Evolutionary conservation across 1,140 invertebrate genomes (phyloP).

Genomic region (Oedothorax gibbosus): DNA sequence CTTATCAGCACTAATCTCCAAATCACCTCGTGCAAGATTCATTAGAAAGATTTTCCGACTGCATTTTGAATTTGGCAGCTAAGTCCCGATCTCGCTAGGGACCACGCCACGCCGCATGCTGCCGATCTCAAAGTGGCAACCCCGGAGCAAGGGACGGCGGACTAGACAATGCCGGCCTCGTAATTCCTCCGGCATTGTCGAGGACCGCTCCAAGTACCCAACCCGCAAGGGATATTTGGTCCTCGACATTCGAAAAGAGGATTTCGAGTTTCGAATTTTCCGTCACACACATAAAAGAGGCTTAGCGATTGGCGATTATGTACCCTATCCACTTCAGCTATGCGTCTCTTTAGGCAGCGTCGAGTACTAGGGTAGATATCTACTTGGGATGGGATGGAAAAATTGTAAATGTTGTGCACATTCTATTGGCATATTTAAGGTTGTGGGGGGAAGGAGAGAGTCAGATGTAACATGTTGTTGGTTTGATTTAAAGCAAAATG

Average conservation of each 20-base stretch:
- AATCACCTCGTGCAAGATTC: slow-evolving; percentile 8
- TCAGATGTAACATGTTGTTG: no score
- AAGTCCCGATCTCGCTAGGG: slow-evolving; percentile 4
- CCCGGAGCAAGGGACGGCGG: slow-evolving; percentile 9
- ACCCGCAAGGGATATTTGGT: slow-evolving; percentile 45
- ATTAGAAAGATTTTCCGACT: slow-evolving; percentile 29
- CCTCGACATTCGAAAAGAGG: slow-evolving; percentile 51
- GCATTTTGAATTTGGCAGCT: slow-evolving; percentile 2
- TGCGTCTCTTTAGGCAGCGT: slow-evolving; percentile 4
- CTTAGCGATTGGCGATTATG: slow-evolving; percentile 61
- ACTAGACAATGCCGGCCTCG: slow-evolving; percentile 29
- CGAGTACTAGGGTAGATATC: slow-evolving; percentile 30
- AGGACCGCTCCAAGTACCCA: slow-evolving; percentile 18
- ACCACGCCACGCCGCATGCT: slow-evolving; percentile 12
- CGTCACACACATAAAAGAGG: slow-evolving; percentile 57
- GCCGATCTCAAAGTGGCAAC: slow-evolving; percentile 25
- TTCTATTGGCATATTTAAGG: no score
- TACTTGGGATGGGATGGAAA: neutral
- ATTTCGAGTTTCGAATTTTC: slow-evolving; percentile 59
- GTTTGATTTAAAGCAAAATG: no score
- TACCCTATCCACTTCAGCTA: slow-evolving; percentile 46
- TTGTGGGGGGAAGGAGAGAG: no score
- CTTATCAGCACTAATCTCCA: no score
- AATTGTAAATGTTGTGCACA: no score
- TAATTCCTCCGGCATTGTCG: slow-evolving; percentile 46